These are phyloP conservation scores for Epirrhoe alternata DNA, from an alignment of 2,888 invertebrate genomes.

Conservation along the genomic window DNA sequence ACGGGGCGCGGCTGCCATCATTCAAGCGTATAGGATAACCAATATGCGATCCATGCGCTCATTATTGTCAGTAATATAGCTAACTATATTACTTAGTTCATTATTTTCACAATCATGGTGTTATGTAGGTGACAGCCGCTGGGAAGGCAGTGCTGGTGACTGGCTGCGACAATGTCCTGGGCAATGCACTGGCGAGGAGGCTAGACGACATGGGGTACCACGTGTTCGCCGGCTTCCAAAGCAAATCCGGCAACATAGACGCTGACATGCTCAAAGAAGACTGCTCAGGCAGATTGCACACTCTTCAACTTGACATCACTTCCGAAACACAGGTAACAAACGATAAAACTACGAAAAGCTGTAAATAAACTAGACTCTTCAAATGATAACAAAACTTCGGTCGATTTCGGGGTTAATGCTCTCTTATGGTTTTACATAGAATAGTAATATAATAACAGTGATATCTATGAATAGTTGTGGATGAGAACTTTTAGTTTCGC, in stretches of 20 bases:
- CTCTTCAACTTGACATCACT: conserved; percentile 92
- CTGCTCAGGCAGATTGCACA: conserved; percentile 89
- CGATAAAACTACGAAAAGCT: conserved; percentile 1
- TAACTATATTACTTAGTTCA: neutral
- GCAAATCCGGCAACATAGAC: conserved; percentile 87
- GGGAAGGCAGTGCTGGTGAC: conserved; percentile 94
- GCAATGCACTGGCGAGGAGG: conserved; percentile 90
- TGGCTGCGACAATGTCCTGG: conserved; percentile 92
- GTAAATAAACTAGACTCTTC: conserved; percentile 11
- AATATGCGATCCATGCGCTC: neutral
- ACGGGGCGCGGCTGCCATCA: neutral
- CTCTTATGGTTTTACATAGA: conserved; percentile 11
- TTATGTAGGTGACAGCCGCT: conserved; percentile 89
- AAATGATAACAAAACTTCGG: conserved; percentile 20
- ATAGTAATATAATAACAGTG: conserved; percentile 18
- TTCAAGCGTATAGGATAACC: neutral
- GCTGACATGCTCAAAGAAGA: conserved; percentile 91
- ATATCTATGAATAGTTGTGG: conserved; percentile 19
- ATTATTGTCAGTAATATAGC: neutral
- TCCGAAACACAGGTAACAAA: conserved; percentile 88
- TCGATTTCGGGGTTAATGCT: conserved; percentile 10
- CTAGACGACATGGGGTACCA: conserved; percentile 94
- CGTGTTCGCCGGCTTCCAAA: conserved; percentile 94
- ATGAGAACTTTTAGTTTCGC: conserved; percentile 15
- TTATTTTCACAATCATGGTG: no score